Base-by-base conservation (phyloP, 2,888 invertebrate genomes). In the Caenorhabditis becei region DNA sequence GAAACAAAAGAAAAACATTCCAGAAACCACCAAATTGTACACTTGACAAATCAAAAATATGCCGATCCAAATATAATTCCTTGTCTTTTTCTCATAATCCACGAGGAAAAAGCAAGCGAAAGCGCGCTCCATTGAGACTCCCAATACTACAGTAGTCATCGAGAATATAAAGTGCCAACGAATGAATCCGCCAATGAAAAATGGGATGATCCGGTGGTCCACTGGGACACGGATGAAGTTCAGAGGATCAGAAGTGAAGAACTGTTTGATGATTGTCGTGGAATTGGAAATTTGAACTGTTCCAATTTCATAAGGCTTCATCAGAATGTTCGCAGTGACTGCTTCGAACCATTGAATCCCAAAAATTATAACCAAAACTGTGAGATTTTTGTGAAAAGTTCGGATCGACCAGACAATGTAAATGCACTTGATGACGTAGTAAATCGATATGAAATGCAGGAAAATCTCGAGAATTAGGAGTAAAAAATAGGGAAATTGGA, bases 301-400 rank as follows among this genome's bases (percentile, higher is more conserved):
- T 18, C 69, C 69, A 16, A 51, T 51, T 32, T 70, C 49, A 59
- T 70, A 70, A 2, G 74, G 74, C 18, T 58, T 49, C 23, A 74
- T 74, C 14, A 74, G 26, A 23, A 65, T 14, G 58, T 47, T 74
- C 10, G 49, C 63, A 11, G 59, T 24, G 18, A 74, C 16, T 18
- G 65, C 41, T 58, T 74, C 65, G 49, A 74, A 74, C 74, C 74
- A 74, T 47, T 74, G 59, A 47, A 65, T 20, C 35, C 58, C 37
- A 58, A 63, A 51, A 28, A 74, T 23, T 3, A 61, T n/a, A 3
- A 61, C 41, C 26, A 61, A 24, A 44, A 61, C 16, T 10, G 65
- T 65, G 23, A 74, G 26, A 26, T 74, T 74, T 35, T 49, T 47
- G 23, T 74, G 74, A 28, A 74, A 74, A n/a, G 58, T 54, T 8